Evolutionary conservation across 2,888 invertebrate genomes (phyloP), one percentile per base, ranked within the genome.

Genomic region (Stomorhina lunata): DNA sequence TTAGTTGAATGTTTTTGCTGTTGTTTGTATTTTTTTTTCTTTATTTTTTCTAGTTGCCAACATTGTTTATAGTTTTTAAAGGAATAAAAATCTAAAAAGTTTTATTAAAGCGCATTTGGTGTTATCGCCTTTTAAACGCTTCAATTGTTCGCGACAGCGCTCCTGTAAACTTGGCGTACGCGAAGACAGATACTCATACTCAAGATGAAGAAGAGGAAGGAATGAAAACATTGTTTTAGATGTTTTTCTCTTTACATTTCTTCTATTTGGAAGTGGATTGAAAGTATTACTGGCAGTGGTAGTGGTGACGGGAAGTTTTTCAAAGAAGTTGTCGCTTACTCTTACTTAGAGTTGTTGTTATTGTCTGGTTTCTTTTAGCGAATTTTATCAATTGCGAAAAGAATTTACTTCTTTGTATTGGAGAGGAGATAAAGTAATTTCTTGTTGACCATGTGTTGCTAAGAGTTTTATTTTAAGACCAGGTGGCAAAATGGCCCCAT

Each of bases 61-160:
- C 75, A 63, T 79, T 82, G 81, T 82, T 82, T 75, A 69, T 82
- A 65, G 69, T 75, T 75, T 34, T n/a, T 29, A 59, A 45, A 63
- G 73, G 55, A 59, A 59, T 40, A 69, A 37, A 72, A 68, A 57
- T 63, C 50, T 73, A 37, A 12, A 71, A 79, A 79, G 71, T 82
- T 79, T 82, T 66, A 59, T 66, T 79, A 72, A 72, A 72, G 50
- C 65, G 63, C 73, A 76, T 84, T 84, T 78, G 81, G 69, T 78
- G 71, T 84, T 84, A 84, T 85, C 82, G 81, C 80, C 72, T 84
- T 84, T 85, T 85, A 85, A 85, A 84, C 75, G 85, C 84, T 81
- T 81, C 57, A 84, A 83, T 80, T 81, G 76, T 72, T 55, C 48
- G 32, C 50, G 57, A 61, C 75, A 76, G 40, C 45, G 63, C 32